Percentiles rank a stretch among this genome's conserved stretches.
Evolutionary conservation across 2,797 vertebrate genomes (phyloP).

Genomic region (Gymnodraco acuticeps): DNA sequence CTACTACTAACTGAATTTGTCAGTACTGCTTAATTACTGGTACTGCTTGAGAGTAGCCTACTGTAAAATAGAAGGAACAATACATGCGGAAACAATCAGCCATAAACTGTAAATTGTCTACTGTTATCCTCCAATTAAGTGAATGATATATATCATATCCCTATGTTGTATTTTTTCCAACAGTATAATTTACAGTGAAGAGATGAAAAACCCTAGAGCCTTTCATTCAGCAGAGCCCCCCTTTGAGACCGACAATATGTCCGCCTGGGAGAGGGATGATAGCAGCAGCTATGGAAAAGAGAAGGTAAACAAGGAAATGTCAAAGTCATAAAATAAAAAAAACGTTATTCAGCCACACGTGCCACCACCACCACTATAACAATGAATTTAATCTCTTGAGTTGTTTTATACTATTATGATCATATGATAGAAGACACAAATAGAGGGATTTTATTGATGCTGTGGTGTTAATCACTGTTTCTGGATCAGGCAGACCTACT

Average conservation of each 20-base stretch:
- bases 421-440: not conserved
- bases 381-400: not conserved
- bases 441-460: not conserved
- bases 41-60: not conserved
- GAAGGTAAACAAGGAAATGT: constrained; percentile 74
- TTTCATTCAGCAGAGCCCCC: constrained; percentile 68
- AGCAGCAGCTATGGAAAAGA: constrained; percentile 64
- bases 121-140: constrained; percentile 1
- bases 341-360: not conserved
- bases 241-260: constrained; percentile 78
- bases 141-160: constrained; percentile 15
- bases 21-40: not conserved
- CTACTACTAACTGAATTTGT: not conserved
- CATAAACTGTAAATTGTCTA: not conserved
- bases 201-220: constrained; percentile 67
- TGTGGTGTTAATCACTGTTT: not conserved
- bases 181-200: constrained; percentile 66
- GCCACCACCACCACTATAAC: constrained; percentile 10
- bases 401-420: constrained; percentile 8
- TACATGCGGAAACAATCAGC: not conserved
- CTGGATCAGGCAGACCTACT: not conserved
- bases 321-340: constrained; percentile 19
- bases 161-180: constrained; percentile 24
- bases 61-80: not conserved
- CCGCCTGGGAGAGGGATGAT: constrained; percentile 72